These are phyloP conservation scores for Mastigias papua DNA, from an alignment of 30 jellyfish, hydroid and myxozoan genomes.

Conservation along the genomic window DNA sequence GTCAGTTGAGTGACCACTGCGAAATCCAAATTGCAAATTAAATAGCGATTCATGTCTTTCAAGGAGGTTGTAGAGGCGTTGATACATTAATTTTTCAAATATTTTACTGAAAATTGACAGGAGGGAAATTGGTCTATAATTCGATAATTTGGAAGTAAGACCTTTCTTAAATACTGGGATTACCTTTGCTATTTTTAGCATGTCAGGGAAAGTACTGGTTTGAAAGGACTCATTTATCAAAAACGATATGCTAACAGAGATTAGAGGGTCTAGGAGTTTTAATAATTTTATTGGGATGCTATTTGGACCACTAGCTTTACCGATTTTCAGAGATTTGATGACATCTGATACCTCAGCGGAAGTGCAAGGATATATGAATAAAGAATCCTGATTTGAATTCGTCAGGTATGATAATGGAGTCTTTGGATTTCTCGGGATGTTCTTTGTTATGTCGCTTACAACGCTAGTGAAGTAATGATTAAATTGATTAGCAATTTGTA, in stretches of 20 bases:
- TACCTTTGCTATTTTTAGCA: too few species aligned
- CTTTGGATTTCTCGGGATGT: conserved; percentile 63
- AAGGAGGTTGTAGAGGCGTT: conserved; percentile 31
- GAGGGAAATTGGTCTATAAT: conserved; percentile 55
- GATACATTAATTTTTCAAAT: conserved; percentile 24
- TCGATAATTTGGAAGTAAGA: not conserved
- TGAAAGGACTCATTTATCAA: conserved; percentile 38
- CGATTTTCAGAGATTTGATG: conserved; percentile 8
- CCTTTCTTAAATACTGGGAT: too few species aligned
- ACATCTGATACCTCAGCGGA: conserved; percentile 41
- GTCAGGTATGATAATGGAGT: conserved; percentile 59
- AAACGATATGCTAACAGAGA: conserved; percentile 27
- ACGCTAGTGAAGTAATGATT: too few species aligned
- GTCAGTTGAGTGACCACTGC: conserved; percentile 44
- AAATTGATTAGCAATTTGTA: too few species aligned
- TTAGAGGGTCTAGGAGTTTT: conserved; percentile 28
- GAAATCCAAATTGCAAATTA: conserved; percentile 52
- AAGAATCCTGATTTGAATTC: conserved; percentile 51
- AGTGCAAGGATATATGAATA: conserved; percentile 64
- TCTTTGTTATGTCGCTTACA: conserved; percentile 66
- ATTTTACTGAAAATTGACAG: conserved; percentile 46
- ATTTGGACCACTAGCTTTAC: conserved; percentile 9
- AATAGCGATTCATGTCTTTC: conserved; percentile 31
- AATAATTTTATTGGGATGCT: conserved; percentile 25
- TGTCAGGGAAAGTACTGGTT: too few species aligned